Evolutionary conservation across 2,113 vertebrate species (phyloP).

Genomic region (Camarhynchus parvulus): DNA sequence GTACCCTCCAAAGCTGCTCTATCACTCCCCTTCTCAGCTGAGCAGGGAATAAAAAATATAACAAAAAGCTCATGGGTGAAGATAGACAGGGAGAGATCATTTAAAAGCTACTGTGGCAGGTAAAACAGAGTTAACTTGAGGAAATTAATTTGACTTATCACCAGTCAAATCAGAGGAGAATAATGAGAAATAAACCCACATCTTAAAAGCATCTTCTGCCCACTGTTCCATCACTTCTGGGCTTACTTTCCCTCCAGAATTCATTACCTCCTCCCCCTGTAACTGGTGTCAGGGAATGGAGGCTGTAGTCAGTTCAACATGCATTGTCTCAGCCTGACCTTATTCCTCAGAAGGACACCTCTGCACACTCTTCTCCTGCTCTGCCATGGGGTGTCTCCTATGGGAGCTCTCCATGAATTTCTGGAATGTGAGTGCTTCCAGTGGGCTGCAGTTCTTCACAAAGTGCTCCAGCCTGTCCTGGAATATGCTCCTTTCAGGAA

Average conservation of each 20-base stretch:
- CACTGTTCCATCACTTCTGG: background rate
- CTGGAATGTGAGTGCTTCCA: background rate
- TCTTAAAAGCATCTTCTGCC: background rate
- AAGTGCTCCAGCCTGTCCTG: background rate
- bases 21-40: background rate
- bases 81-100: background rate
- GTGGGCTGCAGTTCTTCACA: too few species aligned
- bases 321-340: too few species aligned
- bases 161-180: background rate
- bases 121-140: background rate
- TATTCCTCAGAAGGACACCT: background rate
- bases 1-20: background rate
- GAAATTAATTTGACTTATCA: background rate
- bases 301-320: background rate
- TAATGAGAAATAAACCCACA: background rate
- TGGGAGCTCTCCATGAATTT: background rate
- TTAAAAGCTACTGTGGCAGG: background rate
- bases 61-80: background rate
- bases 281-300: background rate
- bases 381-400: background rate
- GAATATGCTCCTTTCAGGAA: background rate
- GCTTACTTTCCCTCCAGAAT: background rate
- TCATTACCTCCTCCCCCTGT: background rate
- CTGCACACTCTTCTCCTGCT: background rate
- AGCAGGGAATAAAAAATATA: background rate